phyloP scores from a whole-genome alignment of 2,113 vertebrate species.

The Lonchura striata region DNA sequence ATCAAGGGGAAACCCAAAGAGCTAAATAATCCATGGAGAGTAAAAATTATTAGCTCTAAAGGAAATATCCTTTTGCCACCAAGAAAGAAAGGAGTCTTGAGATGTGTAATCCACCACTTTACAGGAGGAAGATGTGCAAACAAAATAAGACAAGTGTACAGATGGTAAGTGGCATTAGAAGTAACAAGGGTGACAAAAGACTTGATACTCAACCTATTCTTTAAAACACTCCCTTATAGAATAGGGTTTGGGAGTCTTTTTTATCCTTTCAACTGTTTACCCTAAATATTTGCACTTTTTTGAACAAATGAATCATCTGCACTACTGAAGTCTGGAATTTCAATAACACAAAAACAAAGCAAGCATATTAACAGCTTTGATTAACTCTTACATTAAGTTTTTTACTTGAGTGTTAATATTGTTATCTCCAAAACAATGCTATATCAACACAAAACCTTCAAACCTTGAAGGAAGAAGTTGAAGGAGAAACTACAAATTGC shows the following conservation, averaged over 20 bases:
- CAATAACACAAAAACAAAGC: not conserved
- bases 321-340: not conserved
- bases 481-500: not conserved
- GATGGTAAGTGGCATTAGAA: not conserved
- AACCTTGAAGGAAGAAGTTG: not conserved
- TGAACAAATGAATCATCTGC: not conserved
- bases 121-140: not conserved
- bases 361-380: not conserved
- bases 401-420: not conserved
- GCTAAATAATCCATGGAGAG: not conserved
- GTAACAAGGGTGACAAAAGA: not conserved
- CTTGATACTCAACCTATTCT: not conserved
- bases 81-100: not conserved
- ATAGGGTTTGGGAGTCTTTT: not conserved
- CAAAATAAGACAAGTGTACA: not conserved
- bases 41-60: not conserved
- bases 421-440: not conserved
- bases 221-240: not conserved
- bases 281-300: not conserved
- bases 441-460: not conserved
- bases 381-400: not conserved
- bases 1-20: not conserved
- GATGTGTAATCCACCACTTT: accelerated
- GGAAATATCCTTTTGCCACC: not conserved
- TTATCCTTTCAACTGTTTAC: not conserved